Conservation (phyloP, 53 echinoderm and acorn worm genomes). For the Apostichopus leukothele region DNA sequence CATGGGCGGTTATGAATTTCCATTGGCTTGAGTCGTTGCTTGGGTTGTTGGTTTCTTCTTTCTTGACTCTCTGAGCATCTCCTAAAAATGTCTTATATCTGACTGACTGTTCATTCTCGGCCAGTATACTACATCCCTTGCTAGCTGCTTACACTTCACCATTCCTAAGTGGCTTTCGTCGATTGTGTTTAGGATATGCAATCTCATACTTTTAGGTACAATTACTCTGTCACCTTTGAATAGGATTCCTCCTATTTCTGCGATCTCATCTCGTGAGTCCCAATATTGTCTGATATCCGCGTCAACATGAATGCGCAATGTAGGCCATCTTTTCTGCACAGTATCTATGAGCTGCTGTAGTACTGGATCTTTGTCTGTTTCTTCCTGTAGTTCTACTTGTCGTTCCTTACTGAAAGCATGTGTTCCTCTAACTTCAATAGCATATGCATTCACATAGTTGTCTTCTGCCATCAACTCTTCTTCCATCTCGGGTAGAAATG, state of each 20-base stretch:
- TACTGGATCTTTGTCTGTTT: constrained; percentile 13
- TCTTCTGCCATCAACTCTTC: constrained; percentile 15
- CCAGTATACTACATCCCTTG: constrained; percentile 35
- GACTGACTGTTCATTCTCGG: constrained; percentile 27
- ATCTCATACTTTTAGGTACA: too few species aligned
- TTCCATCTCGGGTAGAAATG: constrained; percentile 23
- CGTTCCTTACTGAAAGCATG: constrained; percentile 21
- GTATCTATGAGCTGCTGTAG: constrained; percentile 4
- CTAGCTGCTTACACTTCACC: constrained; percentile 31
- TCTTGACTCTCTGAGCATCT: constrained; percentile 31
- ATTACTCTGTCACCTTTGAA: too few species aligned
- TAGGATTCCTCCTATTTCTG: too few species aligned
- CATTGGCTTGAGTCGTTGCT: background rate
- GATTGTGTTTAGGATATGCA: constrained; percentile 8
- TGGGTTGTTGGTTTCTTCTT: constrained; percentile 4
- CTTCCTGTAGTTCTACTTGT: constrained; percentile 16
- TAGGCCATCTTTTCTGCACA: constrained; percentile 13
- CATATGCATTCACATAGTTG: constrained; percentile 7
- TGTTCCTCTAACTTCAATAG: constrained; percentile 4
- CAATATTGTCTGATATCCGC: constrained; percentile 12
- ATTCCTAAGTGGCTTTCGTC: constrained; percentile 28
- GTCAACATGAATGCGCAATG: background rate
- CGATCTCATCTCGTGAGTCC: constrained; percentile 39
- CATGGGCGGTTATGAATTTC: constrained; percentile 15
- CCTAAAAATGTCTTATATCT: constrained; percentile 15